Conservation (phyloP, 2,797 vertebrate species). For the Hemibagrus guttatus region DNA sequence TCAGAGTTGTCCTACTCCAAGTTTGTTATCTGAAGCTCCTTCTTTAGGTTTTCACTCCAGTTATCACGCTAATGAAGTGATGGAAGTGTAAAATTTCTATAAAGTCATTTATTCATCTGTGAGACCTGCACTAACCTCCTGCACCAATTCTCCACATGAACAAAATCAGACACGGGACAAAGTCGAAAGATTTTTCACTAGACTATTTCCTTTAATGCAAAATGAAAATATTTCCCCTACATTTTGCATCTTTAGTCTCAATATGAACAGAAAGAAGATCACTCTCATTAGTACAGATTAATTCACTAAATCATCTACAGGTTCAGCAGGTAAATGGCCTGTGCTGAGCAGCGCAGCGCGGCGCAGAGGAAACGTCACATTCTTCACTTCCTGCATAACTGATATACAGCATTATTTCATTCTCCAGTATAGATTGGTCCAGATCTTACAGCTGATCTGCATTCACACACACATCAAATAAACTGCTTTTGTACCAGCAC, state of each 20-base stretch:
- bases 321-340: not conserved
- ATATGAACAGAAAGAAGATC: not conserved
- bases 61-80: not conserved
- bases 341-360: not conserved
- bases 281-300: not conserved
- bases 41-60: not conserved
- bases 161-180: not conserved
- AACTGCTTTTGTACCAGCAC: too few relatives aligned
- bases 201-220: not conserved
- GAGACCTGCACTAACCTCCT: not conserved
- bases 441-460: not conserved
- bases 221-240: not conserved
- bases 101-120: not conserved
- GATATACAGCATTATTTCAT: not conserved
- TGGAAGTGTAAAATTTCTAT: not conserved
- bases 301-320: not conserved
- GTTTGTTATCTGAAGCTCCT: not conserved
- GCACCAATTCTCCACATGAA: not conserved
- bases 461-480: too few relatives aligned
- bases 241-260: not conserved
- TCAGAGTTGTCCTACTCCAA: not conserved
- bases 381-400: too few relatives aligned
- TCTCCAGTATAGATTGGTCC: slow-evolving; percentile 17
- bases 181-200: too few relatives aligned
- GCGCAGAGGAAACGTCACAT: not conserved